These are phyloP conservation scores for Brachionus paranguensis DNA, from an alignment of 1,140 invertebrate species.

Conservation along the genomic window DNA sequence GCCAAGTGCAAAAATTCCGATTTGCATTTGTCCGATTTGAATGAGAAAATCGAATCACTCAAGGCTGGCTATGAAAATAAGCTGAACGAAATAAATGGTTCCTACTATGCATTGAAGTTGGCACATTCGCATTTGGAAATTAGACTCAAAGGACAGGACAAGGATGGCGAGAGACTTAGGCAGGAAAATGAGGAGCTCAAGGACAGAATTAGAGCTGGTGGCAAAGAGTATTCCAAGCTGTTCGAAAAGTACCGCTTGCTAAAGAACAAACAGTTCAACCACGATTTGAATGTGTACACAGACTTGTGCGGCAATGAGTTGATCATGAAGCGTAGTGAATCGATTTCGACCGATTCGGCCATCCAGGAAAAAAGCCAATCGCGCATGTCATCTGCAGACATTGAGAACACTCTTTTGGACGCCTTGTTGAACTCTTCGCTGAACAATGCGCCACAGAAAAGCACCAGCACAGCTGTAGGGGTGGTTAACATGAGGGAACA, in stretches of 20 bases:
- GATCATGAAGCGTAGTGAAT: background rate
- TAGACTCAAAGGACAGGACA: background rate
- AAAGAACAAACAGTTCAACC: conserved; percentile 31
- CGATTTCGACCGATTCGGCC: background rate
- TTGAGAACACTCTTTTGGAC: conserved; percentile 14
- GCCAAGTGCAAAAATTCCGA: conserved; percentile 5
- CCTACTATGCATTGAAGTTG: conserved; percentile 32
- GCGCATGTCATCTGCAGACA: background rate
- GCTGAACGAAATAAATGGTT: conserved; percentile 19
- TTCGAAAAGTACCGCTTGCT: conserved; percentile 27
- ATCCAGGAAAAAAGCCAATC: background rate
- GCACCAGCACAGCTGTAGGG: background rate
- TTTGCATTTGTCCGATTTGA: background rate
- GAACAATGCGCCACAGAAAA: background rate
- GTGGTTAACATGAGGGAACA: conserved; percentile 6
- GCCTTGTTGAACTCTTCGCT: conserved; percentile 9
- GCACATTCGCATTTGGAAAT: background rate
- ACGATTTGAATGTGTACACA: background rate
- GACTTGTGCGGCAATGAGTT: background rate
- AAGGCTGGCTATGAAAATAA: conserved; percentile 1
- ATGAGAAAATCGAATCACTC: background rate
- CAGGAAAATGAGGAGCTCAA: conserved; percentile 24
- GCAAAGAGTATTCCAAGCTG: conserved; percentile 34
- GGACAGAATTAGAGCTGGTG: conserved; percentile 23
- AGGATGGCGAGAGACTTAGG: background rate